A percentile compares a stretch with the other conserved stretches of the same genome.
These are phyloP conservation scores for Tetrao urogallus DNA, from an alignment of 2,113 vertebrate genomes.

Conservation along the genomic window DNA sequence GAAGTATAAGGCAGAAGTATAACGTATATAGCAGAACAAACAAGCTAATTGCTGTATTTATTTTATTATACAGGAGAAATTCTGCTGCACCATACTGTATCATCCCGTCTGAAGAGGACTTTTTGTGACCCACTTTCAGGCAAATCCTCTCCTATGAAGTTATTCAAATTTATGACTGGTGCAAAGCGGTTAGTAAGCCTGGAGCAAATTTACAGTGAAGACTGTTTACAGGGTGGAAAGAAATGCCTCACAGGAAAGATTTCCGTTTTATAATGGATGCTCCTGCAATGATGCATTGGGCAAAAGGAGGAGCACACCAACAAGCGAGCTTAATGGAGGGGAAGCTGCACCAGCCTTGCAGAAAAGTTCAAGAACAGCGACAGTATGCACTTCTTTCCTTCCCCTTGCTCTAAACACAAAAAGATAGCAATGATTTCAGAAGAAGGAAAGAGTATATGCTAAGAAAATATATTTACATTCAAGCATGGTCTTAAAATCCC, in stretches of 20 bases:
- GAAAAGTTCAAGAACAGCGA: constrained; percentile 57
- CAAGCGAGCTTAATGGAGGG: background rate
- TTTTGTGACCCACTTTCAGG: constrained; percentile 20
- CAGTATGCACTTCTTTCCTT: constrained; percentile 18
- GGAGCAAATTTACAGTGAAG: constrained; percentile 50
- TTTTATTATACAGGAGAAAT: constrained; percentile 36
- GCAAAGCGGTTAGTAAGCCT: constrained; percentile 60
- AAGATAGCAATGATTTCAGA: constrained; percentile 53
- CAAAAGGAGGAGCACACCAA: constrained; percentile 28
- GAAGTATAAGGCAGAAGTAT: background rate
- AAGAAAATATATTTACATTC: constrained; percentile 47
- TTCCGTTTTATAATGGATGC: constrained; percentile 53
- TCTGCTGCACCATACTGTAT: constrained; percentile 68
- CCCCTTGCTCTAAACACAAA: constrained; percentile 14
- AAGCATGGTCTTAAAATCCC: background rate
- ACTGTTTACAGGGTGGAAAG: constrained; percentile 47
- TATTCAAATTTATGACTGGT: constrained; percentile 69
- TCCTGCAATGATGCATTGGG: constrained; percentile 33
- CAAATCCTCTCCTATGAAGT: constrained; percentile 60
- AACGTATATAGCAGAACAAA: constrained; percentile 27
- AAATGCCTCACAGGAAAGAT: constrained; percentile 37
- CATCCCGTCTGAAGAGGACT: constrained; percentile 37
- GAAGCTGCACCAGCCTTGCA: background rate
- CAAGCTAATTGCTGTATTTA: constrained; percentile 53
- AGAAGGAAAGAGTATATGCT: constrained; percentile 54